These are phyloP conservation scores for Pachliopta kotzebuea DNA, from an alignment of 2,888 invertebrate genomes.

Conservation along the genomic window DNA sequence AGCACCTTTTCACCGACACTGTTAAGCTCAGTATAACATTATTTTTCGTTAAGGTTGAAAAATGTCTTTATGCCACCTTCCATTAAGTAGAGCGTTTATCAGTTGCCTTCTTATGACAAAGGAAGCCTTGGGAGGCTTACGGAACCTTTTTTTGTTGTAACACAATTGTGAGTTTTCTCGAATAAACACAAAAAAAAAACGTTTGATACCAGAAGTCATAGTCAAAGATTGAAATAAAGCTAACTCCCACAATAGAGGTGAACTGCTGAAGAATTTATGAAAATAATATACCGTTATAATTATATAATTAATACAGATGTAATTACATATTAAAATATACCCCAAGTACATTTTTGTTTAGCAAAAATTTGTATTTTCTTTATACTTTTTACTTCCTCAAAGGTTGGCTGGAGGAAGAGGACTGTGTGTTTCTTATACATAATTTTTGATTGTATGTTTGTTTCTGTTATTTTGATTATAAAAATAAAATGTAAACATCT, in stretches of 20 bases:
- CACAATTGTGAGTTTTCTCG: constrained; percentile 16
- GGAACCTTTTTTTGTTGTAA: constrained; percentile 26
- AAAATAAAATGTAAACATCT: no score
- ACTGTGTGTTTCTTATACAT: no score
- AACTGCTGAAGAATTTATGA: background rate
- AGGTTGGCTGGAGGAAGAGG: no score
- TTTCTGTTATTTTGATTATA: no score
- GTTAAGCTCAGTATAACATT: constrained; percentile 30
- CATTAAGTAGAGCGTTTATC: constrained; percentile 31
- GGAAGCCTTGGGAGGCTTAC: constrained; percentile 24
- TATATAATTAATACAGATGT: no score
- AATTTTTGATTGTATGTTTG: no score
- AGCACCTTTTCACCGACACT: constrained; percentile 30
- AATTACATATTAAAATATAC: no score
- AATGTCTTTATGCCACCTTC: constrained; percentile 31
- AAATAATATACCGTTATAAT: no score
- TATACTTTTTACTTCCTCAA: no score
- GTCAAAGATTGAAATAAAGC: background rate
- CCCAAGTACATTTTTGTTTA: no score
- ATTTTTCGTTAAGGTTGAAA: constrained; percentile 31
- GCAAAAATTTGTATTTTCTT: no score
- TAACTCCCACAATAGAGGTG: background rate
- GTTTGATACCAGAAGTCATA: background rate
- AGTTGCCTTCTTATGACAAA: constrained; percentile 30
- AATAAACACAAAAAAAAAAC: no score